A percentile compares a stretch with the other conserved stretches of the same genome.
Conservation (phyloP, 2,113 vertebrate species). For the Terrapene triunguis region DNA sequence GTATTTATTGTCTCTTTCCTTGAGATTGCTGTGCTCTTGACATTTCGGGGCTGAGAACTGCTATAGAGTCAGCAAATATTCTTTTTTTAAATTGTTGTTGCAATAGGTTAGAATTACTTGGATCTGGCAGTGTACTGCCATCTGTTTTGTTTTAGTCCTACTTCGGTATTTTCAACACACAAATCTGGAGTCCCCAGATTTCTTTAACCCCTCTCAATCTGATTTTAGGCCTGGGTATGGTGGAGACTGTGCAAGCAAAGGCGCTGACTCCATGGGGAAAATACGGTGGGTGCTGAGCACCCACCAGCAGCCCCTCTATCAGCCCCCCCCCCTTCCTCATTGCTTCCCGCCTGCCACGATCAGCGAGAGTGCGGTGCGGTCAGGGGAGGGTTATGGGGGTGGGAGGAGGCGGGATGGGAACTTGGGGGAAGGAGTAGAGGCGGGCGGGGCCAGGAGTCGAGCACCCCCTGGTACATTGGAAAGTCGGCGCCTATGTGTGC, state of each 20-base stretch:
- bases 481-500: no score
- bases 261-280: no score
- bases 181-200: neutral
- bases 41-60: constrained; percentile 49
- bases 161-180: constrained; percentile 50
- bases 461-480: no score
- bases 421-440: no score
- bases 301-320: no score
- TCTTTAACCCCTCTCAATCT: constrained; percentile 40
- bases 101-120: constrained; percentile 65
- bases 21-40: constrained; percentile 35
- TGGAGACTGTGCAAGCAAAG: neutral
- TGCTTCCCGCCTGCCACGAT: no score
- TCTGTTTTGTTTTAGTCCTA: constrained; percentile 39
- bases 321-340: no score
- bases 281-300: no score
- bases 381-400: no score
- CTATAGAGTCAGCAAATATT: constrained; percentile 63
- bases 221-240: constrained; percentile 4
- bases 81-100: constrained; percentile 36
- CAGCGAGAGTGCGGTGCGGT: no score
- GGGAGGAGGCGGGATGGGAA: no score
- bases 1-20: constrained; percentile 1
- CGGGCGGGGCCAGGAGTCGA: no score
- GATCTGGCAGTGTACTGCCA: constrained; percentile 35